A percentile compares a stretch with the other conserved stretches of the same genome.
Conservation (phyloP, 1,140 invertebrate species). For the Saccostrea glomerata region DNA sequence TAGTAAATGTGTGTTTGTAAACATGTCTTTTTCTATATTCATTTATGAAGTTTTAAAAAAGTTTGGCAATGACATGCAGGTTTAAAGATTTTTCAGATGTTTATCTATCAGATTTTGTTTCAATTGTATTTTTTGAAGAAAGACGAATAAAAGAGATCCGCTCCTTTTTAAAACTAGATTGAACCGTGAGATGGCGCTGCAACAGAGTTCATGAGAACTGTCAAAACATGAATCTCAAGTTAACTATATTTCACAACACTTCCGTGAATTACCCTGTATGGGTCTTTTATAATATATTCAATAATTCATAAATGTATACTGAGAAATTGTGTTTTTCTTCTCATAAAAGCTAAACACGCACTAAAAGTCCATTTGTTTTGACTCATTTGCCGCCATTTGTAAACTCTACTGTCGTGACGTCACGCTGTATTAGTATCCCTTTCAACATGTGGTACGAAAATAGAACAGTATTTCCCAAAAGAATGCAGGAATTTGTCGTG, state of each 20-base stretch:
- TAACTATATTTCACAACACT: not conserved
- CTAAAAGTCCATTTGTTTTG: constrained; percentile 43
- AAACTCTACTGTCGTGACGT: constrained; percentile 45
- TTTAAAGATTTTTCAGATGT: too few species aligned
- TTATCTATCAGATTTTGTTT: too few species aligned
- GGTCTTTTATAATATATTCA: not conserved
- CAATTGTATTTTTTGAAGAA: too few species aligned
- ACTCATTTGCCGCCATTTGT: constrained; percentile 45
- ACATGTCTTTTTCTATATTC: too few species aligned
- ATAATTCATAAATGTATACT: not conserved
- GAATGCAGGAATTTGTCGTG: constrained; percentile 28
- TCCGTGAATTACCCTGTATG: constrained; percentile 15
- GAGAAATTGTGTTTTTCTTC: not conserved
- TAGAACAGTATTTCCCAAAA: constrained; percentile 33
- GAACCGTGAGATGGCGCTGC: not conserved
- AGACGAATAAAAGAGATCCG: not conserved
- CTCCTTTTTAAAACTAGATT: not conserved
- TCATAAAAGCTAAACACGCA: constrained; percentile 22
- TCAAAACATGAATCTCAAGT: constrained; percentile 13
- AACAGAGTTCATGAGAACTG: constrained; percentile 13
- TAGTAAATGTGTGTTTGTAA: too few species aligned
- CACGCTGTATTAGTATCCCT: constrained; percentile 51
- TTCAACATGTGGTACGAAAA: constrained; percentile 55
- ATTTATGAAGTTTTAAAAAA: too few species aligned
- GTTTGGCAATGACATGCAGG: too few species aligned